Evolutionary conservation across 2,888 invertebrate genomes (phyloP).

Genomic region (Polietes domitor): DNA sequence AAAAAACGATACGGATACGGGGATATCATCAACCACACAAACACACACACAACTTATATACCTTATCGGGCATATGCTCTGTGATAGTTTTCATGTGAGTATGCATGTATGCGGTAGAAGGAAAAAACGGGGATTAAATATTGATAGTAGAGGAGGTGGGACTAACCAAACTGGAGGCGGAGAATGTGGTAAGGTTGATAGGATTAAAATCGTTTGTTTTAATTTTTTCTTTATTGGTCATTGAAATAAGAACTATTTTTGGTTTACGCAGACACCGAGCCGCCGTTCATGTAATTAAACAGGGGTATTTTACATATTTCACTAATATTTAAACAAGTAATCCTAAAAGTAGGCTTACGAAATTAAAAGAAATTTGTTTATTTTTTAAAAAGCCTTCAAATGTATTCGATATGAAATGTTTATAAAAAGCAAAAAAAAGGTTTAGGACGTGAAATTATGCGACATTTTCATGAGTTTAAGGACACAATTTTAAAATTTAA

Average conservation of each 20-base stretch:
- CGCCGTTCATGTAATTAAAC: background rate
- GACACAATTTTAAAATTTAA: too few relatives aligned
- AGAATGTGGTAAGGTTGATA: background rate
- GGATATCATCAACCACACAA: background rate
- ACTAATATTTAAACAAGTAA: constrained; percentile 5
- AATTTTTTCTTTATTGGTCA: background rate
- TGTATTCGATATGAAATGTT: too few relatives aligned
- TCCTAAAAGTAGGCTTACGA: background rate
- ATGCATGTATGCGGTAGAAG: constrained; percentile 3
- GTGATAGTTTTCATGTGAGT: constrained; percentile 34
- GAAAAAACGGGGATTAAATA: constrained; percentile 21
- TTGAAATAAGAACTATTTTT: constrained; percentile 14
- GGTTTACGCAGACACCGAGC: background rate
- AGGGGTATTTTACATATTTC: background rate
- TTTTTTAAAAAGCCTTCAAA: too few relatives aligned
- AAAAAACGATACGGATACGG: background rate
- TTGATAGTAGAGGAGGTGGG: background rate
- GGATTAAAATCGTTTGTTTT: constrained; percentile 26
- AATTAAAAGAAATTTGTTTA: background rate
- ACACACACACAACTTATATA: constrained; percentile 4
- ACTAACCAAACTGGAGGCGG: background rate
- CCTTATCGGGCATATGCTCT: constrained; percentile 23
- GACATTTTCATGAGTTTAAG: too few relatives aligned
- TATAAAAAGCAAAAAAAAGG: too few relatives aligned
- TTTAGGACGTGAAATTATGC: too few relatives aligned